Base-by-base conservation (phyloP, 2,113 vertebrate genomes). In the Taurulus bubalis region DNA sequence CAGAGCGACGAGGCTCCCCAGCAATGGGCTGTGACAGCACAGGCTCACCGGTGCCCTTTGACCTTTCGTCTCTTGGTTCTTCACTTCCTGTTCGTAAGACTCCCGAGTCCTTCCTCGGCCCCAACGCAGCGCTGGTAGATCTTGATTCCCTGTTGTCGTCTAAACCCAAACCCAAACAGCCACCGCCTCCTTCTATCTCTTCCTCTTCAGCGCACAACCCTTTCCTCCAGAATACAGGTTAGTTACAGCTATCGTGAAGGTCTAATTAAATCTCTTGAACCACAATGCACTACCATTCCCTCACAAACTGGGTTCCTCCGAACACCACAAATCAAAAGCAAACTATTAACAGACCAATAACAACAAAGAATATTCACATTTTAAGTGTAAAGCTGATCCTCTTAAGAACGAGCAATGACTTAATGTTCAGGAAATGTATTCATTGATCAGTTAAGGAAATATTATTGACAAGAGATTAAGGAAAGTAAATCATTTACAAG, bases 31-130 rank as follows among this genome's bases (percentile, higher is more conserved):
- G 85, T 28, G 92, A 95, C 77, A 89, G 93, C 72, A 94, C 94
- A 28, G 94, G 93, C 81, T 95, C 95, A 4, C 95, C 95, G 1
- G 93, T 95, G 63, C 94, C 95, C 34, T 96, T 96, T 47, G 94
- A 97, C 40, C 92, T 96, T 51, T 95, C 95, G 0, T 96, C 96
- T 15, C 92, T 98, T 42, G 92, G 95, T n/a, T 92, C 96, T 6
- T 95, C 95, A 0, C 94, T 96, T 4, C 96, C 96, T 10, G 94
- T 95, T 6, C 95, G 97, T 51, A 98, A 97, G 91, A 98, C 97
- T 0, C 97, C 97, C 0, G 97, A 98, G 91, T 97, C 97, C 0
- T 98, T 98, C 90, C 94, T 98, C 63, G 97, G 97, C 18, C 97
- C 97, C 77, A 98, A 98, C 0, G 97, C 97, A 1, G 94, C 97